Evolutionary conservation across 1,140 invertebrate genomes (phyloP), one percentile per base, ranked within the genome.

Genomic region (Neelides sp.): DNA sequence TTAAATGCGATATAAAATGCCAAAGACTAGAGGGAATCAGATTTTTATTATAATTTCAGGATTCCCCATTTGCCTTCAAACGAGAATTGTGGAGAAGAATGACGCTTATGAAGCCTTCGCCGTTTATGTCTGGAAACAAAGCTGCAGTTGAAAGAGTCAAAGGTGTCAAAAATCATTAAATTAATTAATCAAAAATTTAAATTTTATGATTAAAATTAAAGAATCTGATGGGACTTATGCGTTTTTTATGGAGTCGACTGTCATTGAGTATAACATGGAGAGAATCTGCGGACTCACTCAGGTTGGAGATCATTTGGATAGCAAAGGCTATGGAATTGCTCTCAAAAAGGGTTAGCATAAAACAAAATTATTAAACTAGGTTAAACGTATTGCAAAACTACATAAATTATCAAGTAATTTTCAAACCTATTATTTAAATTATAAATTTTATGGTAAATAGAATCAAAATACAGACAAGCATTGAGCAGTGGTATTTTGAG

Each of bases 201-300:
- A 91, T 66, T 88, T 87, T 0, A 85, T 90, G 1, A 82, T 90
- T 22, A 71, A 84, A 24, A 88, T 90, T 0, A 75, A 83, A 28
- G 80, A 86, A 63, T 83, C 80, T 5, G 84, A 85, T 63, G 89
- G 88, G 39, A 80, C 76, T 37, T 92, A 92, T 64, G 87, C 88
- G 1, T 92, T 89, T 65, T 70, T 92, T 4, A 91, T 92, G 87
- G 88, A 92, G 71, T 91, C 87, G 7, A 88, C 86, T 1, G 85
- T 84, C 12, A 89, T 89, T 49, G 87, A 92, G 65, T 92, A 91
- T 64, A 82, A 85, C 30, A 83, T 88, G 3, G 87, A 91, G 63
- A 74, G 86, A 55, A 85, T 90, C 63, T 94, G 88, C 63, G 84
- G 92, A 61, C 73, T 92, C 2, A 88, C 83, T 2, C 85, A 90